phyloP scores from a whole-genome alignment of 2,888 invertebrate genomes.

The Tetramorium bicarinatum region DNA sequence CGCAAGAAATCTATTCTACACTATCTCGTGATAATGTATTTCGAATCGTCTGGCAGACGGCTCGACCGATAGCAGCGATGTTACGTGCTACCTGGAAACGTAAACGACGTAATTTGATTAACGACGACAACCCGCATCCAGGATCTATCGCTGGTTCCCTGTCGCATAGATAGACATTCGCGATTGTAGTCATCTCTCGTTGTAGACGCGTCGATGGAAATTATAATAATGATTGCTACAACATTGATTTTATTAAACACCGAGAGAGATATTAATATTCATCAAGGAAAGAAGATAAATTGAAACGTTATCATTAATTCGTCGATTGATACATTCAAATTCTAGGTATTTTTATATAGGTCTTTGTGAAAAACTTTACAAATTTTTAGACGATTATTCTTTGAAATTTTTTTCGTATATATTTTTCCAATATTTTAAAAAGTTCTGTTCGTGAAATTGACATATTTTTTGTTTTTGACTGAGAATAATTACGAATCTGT shows the following conservation, averaged over 20 bases:
- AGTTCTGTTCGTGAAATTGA: neutral
- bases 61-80: constrained; percentile 37
- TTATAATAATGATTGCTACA: neutral
- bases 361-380: neutral
- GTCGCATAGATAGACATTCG: constrained; percentile 34
- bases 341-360: constrained; percentile 1
- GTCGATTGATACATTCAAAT: neutral
- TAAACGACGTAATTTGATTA: constrained; percentile 58
- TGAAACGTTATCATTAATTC: neutral
- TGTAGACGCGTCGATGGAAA: neutral
- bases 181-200: constrained; percentile 26
- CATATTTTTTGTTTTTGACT: neutral
- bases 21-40: constrained; percentile 54
- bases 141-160: constrained; percentile 37
- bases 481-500: constrained; percentile 20
- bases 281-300: neutral
- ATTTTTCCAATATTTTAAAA: neutral
- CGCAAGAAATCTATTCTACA: constrained; percentile 42
- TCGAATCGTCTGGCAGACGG: constrained; percentile 51
- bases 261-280: neutral
- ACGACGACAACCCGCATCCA: constrained; percentile 55
- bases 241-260: neutral
- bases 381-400: neutral
- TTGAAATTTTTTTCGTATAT: neutral
- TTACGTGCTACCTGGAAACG: constrained; percentile 54